These are phyloP conservation scores for Bombus turneri DNA, from an alignment of 1,140 invertebrate genomes.

Conservation along the genomic window DNA sequence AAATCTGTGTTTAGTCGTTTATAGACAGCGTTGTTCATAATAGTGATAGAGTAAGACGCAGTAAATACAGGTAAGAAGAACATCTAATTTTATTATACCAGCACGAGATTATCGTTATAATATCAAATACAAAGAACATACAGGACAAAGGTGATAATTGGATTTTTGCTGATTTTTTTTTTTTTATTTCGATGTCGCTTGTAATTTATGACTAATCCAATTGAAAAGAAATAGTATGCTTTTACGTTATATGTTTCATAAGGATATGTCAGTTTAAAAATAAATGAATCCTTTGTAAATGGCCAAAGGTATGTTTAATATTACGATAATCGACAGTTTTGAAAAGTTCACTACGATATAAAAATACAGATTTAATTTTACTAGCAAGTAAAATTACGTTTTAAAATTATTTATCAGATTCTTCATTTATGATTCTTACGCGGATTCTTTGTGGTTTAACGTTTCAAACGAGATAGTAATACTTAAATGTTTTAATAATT, in stretches of 20 bases:
- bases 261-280: not conserved
- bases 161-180: not conserved
- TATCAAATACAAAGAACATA: not conserved
- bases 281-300: not conserved
- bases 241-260: not conserved
- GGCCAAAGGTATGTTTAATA: not conserved
- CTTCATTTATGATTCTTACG: too few species aligned
- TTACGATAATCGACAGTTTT: not conserved
- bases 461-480: too few species aligned
- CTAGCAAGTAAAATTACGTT: not conserved
- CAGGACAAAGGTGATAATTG: not conserved
- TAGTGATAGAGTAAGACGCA: not conserved
- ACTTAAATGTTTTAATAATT: too few species aligned
- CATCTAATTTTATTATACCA: not conserved
- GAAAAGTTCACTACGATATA: not conserved
- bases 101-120: not conserved
- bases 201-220: too few species aligned
- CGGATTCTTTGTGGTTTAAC: too few species aligned
- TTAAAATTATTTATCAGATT: too few species aligned
- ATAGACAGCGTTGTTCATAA: not conserved
- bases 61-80: not conserved
- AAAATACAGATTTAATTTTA: not conserved
- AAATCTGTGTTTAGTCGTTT: not conserved
- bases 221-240: too few species aligned
- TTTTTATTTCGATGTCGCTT: too few species aligned